Conservation (phyloP, 2,797 vertebrate genomes). For the Podarcis siculus region DNA sequence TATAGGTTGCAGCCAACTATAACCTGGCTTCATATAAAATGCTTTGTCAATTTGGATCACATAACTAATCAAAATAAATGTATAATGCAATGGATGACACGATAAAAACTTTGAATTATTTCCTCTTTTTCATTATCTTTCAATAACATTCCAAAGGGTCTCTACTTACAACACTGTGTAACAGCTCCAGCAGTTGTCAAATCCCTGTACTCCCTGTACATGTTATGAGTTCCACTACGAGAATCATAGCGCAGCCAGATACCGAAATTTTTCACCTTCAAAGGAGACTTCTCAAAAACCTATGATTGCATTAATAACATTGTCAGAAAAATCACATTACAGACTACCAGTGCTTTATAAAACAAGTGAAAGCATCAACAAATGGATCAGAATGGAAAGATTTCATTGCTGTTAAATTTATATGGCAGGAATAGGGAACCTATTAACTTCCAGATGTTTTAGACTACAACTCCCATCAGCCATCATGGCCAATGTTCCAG, state of each 20-base stretch:
- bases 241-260: conserved; percentile 99
- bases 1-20: not conserved
- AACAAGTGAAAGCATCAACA: not conserved
- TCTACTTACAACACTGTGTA: conserved; percentile 95
- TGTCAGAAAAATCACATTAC: not conserved
- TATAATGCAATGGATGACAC: not conserved
- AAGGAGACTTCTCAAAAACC: conserved; percentile 94
- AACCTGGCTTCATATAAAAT: not conserved
- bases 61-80: not conserved
- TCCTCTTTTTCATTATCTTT: not conserved
- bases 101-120: not conserved
- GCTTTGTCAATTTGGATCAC: too few relatives aligned
- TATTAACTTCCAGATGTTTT: too few relatives aligned
- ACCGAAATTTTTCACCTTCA: conserved; percentile 96
- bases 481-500: too few relatives aligned
- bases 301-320: conserved; percentile 55
- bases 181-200: conserved; percentile 94
- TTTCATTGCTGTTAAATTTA: not conserved
- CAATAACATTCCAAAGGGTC: not conserved
- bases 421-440: not conserved
- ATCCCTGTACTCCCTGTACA: conserved; percentile 98
- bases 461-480: too few relatives aligned
- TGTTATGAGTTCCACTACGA: conserved; percentile 97
- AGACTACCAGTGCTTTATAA: not conserved
- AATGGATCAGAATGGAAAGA: not conserved